Evolutionary conservation across 2,888 invertebrate genomes (phyloP).

Genomic region (Acanthococcus lagerstroemiae): DNA sequence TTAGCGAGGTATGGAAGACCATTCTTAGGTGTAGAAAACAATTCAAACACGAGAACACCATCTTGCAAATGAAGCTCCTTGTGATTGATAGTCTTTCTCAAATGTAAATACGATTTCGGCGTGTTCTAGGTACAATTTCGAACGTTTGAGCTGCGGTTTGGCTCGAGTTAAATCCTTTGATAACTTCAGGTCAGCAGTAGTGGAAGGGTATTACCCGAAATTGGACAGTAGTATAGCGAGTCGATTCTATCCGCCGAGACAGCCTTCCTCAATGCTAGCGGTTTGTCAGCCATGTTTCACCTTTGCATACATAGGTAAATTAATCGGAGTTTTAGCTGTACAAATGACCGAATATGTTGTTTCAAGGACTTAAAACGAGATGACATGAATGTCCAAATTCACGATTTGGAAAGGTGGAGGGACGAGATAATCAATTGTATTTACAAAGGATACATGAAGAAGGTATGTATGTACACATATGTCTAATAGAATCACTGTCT

Average conservation of each 20-base stretch:
- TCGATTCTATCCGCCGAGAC: conserved; percentile 61
- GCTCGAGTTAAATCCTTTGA: conserved; percentile 52
- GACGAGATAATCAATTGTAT: too few relatives aligned
- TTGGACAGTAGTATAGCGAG: conserved; percentile 65
- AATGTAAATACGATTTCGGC: too few relatives aligned
- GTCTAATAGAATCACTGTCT: too few relatives aligned
- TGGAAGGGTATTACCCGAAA: conserved; percentile 74
- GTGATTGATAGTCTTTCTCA: conserved; percentile 8
- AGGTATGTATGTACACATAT: conserved; percentile 32
- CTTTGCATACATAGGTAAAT: too few relatives aligned
- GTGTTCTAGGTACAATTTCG: conserved; percentile 58
- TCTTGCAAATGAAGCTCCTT: neutral
- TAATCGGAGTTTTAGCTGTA: too few relatives aligned
- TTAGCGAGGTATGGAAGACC: conserved; percentile 51
- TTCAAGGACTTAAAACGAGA: too few relatives aligned
- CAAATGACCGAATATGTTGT: too few relatives aligned
- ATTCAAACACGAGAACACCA: too few relatives aligned
- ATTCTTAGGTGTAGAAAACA: too few relatives aligned
- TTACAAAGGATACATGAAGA: conserved; percentile 59
- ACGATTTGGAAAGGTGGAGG: conserved; percentile 62
- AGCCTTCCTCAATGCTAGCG: conserved; percentile 34
- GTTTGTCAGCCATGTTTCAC: too few relatives aligned
- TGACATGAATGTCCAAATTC: conserved; percentile 54
- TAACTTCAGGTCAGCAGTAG: conserved; percentile 58
- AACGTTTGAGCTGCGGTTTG: conserved; percentile 62